phyloP scores from a whole-genome alignment of 2,113 vertebrate species.

The Zosterops pallidus region DNA sequence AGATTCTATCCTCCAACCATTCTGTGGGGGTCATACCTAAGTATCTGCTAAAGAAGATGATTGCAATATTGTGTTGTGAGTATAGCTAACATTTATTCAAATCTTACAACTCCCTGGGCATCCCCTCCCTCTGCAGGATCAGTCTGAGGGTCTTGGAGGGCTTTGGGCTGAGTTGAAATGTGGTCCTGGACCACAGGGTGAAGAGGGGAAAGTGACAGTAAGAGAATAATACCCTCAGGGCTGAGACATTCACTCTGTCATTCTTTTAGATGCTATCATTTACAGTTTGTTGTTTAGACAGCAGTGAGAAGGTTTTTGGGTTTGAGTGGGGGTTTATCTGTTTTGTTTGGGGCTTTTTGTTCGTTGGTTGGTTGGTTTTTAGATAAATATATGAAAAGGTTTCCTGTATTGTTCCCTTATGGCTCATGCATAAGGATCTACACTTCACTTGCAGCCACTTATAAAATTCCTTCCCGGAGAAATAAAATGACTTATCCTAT shows the following conservation, averaged over 20 bases:
- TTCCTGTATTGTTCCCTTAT: not conserved
- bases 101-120: not conserved
- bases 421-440: not conserved
- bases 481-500: not conserved
- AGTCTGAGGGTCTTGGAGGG: not conserved
- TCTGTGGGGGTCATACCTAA: rapidly evolving
- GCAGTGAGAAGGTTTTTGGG: not conserved
- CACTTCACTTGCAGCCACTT: not conserved
- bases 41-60: not conserved
- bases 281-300: not conserved
- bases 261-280: not conserved
- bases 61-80: not conserved
- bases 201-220: not conserved
- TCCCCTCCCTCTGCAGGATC: rapidly evolving
- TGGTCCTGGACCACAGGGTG: too few relatives aligned
- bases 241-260: not conserved
- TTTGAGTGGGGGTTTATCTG: not conserved
- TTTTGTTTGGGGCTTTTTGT: not conserved
- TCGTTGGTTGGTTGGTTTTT: not conserved
- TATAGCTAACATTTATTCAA: not conserved
- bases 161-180: not conserved
- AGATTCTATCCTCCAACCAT: not conserved
- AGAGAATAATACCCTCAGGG: rapidly evolving
- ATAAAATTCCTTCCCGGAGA: not conserved
- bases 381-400: not conserved